phyloP scores from a whole-genome alignment of 2,113 vertebrate genomes.

The Murina feae region DNA sequence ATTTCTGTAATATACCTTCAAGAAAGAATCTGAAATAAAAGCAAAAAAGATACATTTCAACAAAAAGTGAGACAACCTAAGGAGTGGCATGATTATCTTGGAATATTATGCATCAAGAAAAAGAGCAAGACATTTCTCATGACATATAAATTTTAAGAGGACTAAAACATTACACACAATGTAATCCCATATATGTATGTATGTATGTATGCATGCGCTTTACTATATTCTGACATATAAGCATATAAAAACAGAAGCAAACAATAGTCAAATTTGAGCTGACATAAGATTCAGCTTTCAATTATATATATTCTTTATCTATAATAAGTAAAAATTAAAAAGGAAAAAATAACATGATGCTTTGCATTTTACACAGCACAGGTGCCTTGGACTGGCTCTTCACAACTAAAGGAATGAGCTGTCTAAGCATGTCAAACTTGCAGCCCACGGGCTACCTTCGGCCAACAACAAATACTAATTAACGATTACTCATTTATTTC shows the following conservation, averaged over 20 bases:
- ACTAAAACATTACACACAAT: not conserved
- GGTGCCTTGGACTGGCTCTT: too few relatives aligned
- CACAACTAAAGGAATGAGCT: not conserved
- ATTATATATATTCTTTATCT: not conserved
- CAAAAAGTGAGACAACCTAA: not conserved
- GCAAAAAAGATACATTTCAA: not conserved
- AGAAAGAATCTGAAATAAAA: not conserved
- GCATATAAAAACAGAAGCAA: not conserved
- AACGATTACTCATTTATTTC: too few relatives aligned
- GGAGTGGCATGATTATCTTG: not conserved
- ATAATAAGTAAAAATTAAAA: not conserved
- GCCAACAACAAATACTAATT: too few relatives aligned
- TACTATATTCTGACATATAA: not conserved
- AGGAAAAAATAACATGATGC: not conserved
- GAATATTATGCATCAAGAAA: not conserved
- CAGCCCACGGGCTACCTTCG: too few relatives aligned
- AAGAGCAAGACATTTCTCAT: not conserved
- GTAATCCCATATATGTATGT: not conserved
- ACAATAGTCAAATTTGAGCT: not conserved
- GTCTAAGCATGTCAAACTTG: too few relatives aligned
- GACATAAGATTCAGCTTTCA: not conserved
- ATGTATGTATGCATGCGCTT: not conserved
- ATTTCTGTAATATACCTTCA: not conserved
- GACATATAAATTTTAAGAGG: not conserved
- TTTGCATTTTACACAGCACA: not conserved